These are phyloP conservation scores for Fulica atra DNA, from an alignment of 2,113 vertebrate species.

Conservation along the genomic window DNA sequence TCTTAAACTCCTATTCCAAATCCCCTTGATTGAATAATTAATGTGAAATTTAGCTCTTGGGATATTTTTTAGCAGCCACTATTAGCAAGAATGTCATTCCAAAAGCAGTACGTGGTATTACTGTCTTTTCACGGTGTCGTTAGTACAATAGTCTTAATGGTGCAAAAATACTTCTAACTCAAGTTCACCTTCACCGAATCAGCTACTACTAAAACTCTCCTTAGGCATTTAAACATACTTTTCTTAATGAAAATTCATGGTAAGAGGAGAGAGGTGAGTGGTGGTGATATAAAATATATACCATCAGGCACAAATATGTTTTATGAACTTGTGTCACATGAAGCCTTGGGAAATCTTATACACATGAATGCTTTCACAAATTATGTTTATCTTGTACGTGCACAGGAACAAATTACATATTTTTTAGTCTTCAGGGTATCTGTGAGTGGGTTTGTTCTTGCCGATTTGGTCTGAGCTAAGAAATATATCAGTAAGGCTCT, in stretches of 20 bases:
- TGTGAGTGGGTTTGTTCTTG: background rate
- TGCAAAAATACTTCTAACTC: background rate
- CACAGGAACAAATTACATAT: background rate
- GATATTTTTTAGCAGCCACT: background rate
- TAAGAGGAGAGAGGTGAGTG: background rate
- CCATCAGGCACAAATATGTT: background rate
- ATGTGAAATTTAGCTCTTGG: background rate
- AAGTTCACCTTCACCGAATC: background rate
- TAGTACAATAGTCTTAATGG: background rate
- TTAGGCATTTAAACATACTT: background rate
- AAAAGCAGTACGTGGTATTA: background rate
- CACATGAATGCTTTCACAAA: background rate
- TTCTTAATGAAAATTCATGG: background rate
- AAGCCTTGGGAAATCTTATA: constrained; percentile 34
- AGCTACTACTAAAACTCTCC: background rate
- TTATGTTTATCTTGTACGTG: background rate
- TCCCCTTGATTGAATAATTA: background rate
- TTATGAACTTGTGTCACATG: background rate
- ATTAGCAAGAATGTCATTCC: background rate
- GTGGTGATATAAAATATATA: background rate
- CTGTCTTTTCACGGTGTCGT: background rate
- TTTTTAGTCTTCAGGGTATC: background rate
- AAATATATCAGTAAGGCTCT: background rate
- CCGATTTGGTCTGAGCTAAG: background rate
- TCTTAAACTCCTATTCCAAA: background rate